Percentiles rank a stretch among this genome's conserved stretches.
These are phyloP conservation scores for Oncopodura yosiiana DNA, from an alignment of 1,140 invertebrate species.

Conservation along the genomic window DNA sequence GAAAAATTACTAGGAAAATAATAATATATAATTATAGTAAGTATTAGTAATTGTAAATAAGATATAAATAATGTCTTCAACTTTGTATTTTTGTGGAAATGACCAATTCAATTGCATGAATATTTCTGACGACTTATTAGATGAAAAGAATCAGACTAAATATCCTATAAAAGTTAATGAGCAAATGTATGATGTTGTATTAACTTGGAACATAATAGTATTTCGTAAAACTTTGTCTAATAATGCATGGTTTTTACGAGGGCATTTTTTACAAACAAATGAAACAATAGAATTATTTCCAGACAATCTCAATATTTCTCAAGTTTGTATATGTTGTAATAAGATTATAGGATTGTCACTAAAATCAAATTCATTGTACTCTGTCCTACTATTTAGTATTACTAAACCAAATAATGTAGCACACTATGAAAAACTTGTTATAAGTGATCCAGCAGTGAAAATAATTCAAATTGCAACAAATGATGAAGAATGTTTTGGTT, in stretches of 20 bases:
- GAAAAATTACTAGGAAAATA: slow-evolving; percentile 33
- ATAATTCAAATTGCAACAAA: slow-evolving; percentile 14
- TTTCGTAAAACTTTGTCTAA: slow-evolving; percentile 13
- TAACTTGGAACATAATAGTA: slow-evolving; percentile 12
- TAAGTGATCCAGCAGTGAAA: background rate
- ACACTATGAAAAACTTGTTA: too few species aligned
- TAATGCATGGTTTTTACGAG: slow-evolving; percentile 19
- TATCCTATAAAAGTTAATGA: background rate
- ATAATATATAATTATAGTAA: background rate
- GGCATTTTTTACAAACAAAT: slow-evolving; percentile 6
- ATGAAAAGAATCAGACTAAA: background rate
- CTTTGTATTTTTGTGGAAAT: slow-evolving; percentile 12
- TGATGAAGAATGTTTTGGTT: slow-evolving; percentile 12
- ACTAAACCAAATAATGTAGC: too few species aligned
- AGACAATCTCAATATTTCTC: background rate
- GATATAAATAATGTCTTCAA: background rate
- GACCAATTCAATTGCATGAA: slow-evolving; percentile 11
- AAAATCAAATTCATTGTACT: background rate
- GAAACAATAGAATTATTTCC: slow-evolving; percentile 12
- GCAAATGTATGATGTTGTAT: background rate
- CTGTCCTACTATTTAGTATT: too few species aligned
- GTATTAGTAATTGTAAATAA: background rate
- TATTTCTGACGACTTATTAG: too few species aligned
- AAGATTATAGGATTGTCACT: slow-evolving; percentile 2
- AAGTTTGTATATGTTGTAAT: slow-evolving; percentile 1